Base-by-base conservation (phyloP, 2,797 vertebrate genomes). In the Trachops cirrhosus region DNA sequence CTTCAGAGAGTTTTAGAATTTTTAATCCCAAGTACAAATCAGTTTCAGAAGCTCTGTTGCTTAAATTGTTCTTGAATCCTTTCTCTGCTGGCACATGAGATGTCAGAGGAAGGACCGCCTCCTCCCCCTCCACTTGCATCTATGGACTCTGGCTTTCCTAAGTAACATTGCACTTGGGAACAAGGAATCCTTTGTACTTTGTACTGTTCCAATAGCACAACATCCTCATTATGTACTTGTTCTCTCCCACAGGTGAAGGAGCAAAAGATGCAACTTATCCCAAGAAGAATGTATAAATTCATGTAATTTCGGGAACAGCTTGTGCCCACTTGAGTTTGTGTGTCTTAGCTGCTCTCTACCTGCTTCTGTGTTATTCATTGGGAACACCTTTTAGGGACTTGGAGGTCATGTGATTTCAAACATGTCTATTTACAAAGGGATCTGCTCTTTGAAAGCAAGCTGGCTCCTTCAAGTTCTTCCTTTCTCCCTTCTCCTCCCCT, bases 81-180 rank as follows among this genome's bases (percentile, higher is more conserved):
- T 8, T 19, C 88, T 85, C 67, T 50, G 84, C 78, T 44, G 19
- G 54, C 84, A 92, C 15, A 1, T 50, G 67, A 68, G 74, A 57
- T 64, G 34, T 44, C 34, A 64, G 94, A 84, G 95, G 83, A 96
- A 80, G 87, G 67, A 24, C 62, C 3, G 21, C 74, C 74, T 77
- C 67, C 39, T 50, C 41, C 34, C 94, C n/a, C 29, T n/a, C 86
- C 3, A 0, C 74, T 93, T 86, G 83, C 75, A 73, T 95, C 75
- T 68, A 16, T 87, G 97, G 97, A 97, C 96, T 96, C 96, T 50
- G 11, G 89, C 95, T 84, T 95, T 64, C 46, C 95, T 95, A 96
- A 96, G 91, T 92, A 93, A n/a, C 83, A 96, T 15, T 32, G 54
- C 16, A 5, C 29, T 22, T 7, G 24, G 84, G 46, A 73, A 97